Percentiles rank a stretch among this genome's conserved stretches.
Evolutionary conservation across 2,888 invertebrate genomes (phyloP).

Genomic region (Trilocha varians): DNA sequence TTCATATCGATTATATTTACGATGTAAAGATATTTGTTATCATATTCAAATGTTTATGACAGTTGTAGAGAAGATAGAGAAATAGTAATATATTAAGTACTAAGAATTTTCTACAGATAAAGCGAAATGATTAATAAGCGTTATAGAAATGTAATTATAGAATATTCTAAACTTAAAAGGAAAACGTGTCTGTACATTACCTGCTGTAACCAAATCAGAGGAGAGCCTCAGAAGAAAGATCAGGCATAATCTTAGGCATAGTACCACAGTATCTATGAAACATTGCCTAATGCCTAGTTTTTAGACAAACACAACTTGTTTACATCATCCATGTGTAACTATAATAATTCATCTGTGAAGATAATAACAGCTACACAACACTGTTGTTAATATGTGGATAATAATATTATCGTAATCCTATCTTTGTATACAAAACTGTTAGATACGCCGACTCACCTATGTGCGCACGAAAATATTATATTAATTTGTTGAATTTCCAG

Average conservation of each 20-base stretch:
- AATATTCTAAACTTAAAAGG: constrained; percentile 9
- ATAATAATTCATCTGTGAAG: constrained; percentile 14
- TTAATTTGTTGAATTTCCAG: neutral
- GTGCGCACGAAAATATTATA: neutral
- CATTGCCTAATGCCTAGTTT: too few relatives aligned
- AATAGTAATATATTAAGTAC: too few relatives aligned
- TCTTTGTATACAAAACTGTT: neutral
- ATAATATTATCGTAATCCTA: neutral
- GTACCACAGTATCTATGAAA: too few relatives aligned
- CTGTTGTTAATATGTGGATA: neutral
- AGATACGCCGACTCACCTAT: neutral
- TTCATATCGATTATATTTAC: constrained; percentile 17
- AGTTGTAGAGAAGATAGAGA: too few relatives aligned
- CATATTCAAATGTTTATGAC: too few relatives aligned
- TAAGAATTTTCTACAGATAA: too few relatives aligned
- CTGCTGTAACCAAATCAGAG: too few relatives aligned
- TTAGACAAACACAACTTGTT: neutral
- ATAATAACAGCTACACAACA: neutral
- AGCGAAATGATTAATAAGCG: too few relatives aligned
- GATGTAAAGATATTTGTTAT: neutral
- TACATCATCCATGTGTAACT: constrained; percentile 31
- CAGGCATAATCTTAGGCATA: too few relatives aligned
- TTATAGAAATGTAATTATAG: too few relatives aligned
- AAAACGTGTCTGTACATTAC: too few relatives aligned
- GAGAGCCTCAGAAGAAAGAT: neutral